Base-by-base conservation (phyloP, 2,113 vertebrate species). In the Abramis brama region DNA sequence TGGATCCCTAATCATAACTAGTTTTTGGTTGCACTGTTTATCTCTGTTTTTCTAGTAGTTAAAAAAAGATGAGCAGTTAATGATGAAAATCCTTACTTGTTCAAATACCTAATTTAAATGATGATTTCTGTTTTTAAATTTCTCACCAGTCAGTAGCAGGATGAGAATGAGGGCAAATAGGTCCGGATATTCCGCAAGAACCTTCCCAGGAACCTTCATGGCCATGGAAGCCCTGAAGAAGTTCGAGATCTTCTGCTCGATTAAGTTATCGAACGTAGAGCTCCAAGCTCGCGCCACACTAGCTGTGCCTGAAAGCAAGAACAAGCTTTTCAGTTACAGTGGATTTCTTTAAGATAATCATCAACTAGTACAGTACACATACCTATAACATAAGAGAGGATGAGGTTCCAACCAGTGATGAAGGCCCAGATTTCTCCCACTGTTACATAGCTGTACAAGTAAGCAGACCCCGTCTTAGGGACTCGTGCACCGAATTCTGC, bases 351-450 rank as follows among this genome's bases (percentile, higher is more conserved):
- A 15, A 27, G n/a, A 50, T 47, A 1, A 15, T 25, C 2, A 17
- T 50, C n/a, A 75, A 52, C 10, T 19, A 55, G 47, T 57, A 50
- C 11, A 71, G 62, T 12, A n/a, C 2, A 86, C 93, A 1, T 90
- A 99, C 97, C 98, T 79, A 99, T 97, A 76, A 99, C 96, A 1
- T 98, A 99, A 8, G 98, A 99, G 81, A 99, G 96, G 85, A 99
- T 98, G 92, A 99, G 97, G 90, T 98, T 99, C 98, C 98, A 99
- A 1, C 98, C 98, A 0, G 98, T 97, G 82, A 97, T 97, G 91
- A 99, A 99, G 90, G 98, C 98, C 96, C 98, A 99, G 85, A 99
- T 97, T 92, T 99, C 98, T 0, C 98, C 98, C 0, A 99, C 98
- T 0, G 98, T 98, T 75, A 99, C 97, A 0, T 98, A 99, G 92